Evolutionary conservation across 1,140 invertebrate species (phyloP), one percentile per base, ranked within the genome.

Genomic region (Sinonovacula constricta): DNA sequence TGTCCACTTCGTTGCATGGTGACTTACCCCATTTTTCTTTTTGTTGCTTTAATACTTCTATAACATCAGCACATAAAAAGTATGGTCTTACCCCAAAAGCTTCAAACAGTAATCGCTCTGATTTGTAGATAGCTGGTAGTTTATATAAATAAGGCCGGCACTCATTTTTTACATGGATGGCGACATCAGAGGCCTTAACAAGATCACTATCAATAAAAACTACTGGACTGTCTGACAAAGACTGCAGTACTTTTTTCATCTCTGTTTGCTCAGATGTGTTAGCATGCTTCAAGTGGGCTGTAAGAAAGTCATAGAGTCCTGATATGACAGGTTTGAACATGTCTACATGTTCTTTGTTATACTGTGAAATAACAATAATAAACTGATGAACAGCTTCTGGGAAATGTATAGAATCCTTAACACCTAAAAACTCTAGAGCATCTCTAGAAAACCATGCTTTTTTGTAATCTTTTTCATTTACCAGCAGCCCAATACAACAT

Each of bases 81-180:
- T 2, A 33, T 3, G 67, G 22, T 45, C 69, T 70, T n/a, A 86
- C 77, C n/a, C 81, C 81, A 34, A 83, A n/a, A 18, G 18, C 15
- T 72, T 79, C n/a, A 63, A 81, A 81, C 18, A 83, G 51, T n/a
- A 2, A 0, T 12, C 30, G 36, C 39, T 65, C 68, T 69, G 0
- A 15, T 57, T 15, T 49, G 3, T 63, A 18, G 12, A 39, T 30
- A 33, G 28, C 15, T 26, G 51, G 24, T 7, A 86, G 60, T 28
- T 62, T 34, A 62, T 76, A 87, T n/a, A 86, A 59, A 34, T 79
- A 68, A 22, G 86, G 86, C 22, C 39, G 26, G 24, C 83, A 83
- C 56, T 78, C 71, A 28, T 39, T 34, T 5, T 54, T 45, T 15
- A 79, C 34, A 1, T 63, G n/a, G 33, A 75, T 68, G 0, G 82